Conservation (phyloP, 2,797 vertebrate genomes). For the Parauchenoglanis ngamensis region DNA sequence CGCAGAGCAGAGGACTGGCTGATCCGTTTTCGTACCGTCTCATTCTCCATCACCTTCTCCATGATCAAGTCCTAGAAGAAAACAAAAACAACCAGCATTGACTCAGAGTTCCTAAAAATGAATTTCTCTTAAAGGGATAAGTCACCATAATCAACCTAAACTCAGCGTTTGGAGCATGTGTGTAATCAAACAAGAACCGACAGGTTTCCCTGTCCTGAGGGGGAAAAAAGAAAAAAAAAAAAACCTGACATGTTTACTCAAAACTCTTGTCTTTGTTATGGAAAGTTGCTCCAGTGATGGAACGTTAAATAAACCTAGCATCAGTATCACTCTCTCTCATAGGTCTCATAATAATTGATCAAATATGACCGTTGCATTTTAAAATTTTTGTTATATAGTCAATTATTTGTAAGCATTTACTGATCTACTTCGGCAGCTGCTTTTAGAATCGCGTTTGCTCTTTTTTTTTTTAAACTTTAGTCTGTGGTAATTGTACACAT, state of each 20-base stretch:
- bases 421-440: background rate
- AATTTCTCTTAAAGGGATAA: background rate
- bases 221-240: background rate
- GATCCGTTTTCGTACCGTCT: conserved; percentile 78
- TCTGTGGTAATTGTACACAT: background rate
- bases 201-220: background rate
- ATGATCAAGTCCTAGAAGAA: conserved; percentile 78
- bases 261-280: background rate
- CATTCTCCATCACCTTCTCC: conserved; percentile 83
- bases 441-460: background rate
- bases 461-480: background rate
- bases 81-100: background rate
- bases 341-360: background rate
- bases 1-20: conserved; percentile 74
- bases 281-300: background rate
- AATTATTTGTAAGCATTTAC: background rate
- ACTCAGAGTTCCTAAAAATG: background rate
- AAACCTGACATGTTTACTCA: background rate
- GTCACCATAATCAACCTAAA: background rate
- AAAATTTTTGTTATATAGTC: background rate
- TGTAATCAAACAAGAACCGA: background rate
- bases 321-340: background rate
- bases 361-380: background rate
- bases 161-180: background rate
- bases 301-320: background rate